Base-by-base conservation (phyloP, 1,140 invertebrate genomes). In the Xylocopa sonorina region DNA sequence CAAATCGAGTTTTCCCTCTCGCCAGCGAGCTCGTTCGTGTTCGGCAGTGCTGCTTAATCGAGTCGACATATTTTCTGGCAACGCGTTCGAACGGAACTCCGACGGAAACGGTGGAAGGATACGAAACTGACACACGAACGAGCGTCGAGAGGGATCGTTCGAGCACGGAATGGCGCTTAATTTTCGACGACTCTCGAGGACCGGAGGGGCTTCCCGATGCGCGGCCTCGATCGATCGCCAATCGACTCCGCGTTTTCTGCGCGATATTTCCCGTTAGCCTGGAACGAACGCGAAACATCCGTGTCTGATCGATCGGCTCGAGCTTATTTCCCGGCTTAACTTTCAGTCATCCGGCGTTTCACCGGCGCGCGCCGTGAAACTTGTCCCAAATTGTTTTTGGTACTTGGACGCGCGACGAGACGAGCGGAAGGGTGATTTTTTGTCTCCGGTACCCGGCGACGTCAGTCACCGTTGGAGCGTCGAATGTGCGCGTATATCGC, bases 91-190 rank as follows among this genome's bases (percentile, higher is more conserved):
- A n/a, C n/a, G 10, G n/a, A 50, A 67, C 3, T 29, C 14, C 12
- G 21, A 14, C 16, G 48, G 18, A 24, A 51, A 0, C 1, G 27
- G 1, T 2, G 63, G 38, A 21, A 6, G 2, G 29, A 27, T 66
- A 50, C 32, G 14, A 24, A 51, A 67, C 50, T n/a, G 46, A 27
- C 1, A 67, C 48, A 34, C 29, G 48, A 67, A 51, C 64, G 29
- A 68, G 63, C 50, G 3, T 38, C 50, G 34, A 34, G 64, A 24
- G 32, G 64, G n/a, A 51, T 68, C 64, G 64, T 51, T 68, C 5
- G n/a, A 34, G 64, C 29, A 43, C 34, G 34, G 64, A 29, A n/a
- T 16, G 27, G 21, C 41, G 55, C 7, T 72, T 71, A 66, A 66
- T 66, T 46, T 38, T 34, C 41, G 10, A 48, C 41, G 46, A 64